Evolutionary conservation across 2,113 vertebrate genomes (phyloP), one percentile per base, ranked within the genome.

Genomic region (Cochlearius cochlearius): DNA sequence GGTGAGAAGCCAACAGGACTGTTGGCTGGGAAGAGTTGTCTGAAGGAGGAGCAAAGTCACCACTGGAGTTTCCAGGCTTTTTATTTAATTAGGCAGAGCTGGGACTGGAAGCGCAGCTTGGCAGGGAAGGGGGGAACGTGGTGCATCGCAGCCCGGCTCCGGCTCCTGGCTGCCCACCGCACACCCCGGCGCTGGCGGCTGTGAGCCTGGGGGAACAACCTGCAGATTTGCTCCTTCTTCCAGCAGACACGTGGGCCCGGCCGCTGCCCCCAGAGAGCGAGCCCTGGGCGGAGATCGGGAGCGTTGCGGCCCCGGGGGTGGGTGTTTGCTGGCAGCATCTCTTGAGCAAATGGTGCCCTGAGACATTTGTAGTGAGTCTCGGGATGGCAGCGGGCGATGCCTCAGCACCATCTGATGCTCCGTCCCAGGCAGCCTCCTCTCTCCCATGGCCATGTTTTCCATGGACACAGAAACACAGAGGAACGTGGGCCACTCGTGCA

Each of bases 351-450:
- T 9, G 4, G 3, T 45, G 4, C 52, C 47, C 45, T n/a, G 38
- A 74, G 52, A 39, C 4, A 3, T 20, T 56, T 29, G 12, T 19
- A 8, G 11, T 13, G 7, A 55, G 21, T 20, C 20, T 60, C 4
- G 1, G 9, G 49, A 18, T 30, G n/a, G 62, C 49, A 69, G 43
- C 5, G 2, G 67, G 62, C 79, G 76, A 41, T 84, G 50, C 15
- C 50, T 39, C 63, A 53, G 67, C 0, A 3, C 21, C 41, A 53
- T 25, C 36, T 1, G 1, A 7, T 23, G 41, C 6, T 59, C 23
- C 3, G 1, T 27, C 26, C n/a, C 1, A 0, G 16, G 23, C 12
- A 9, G 15, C 26, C 19, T 58, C n/a, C 43, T 62, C 1, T 0
- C 14, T 59, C 39, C 17, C 4, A 1, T 23, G 17, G 41, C 26